A percentile compares a stretch with the other conserved stretches of the same genome.
phyloP scores from a whole-genome alignment of 2,113 vertebrate species.

The Ammospiza caudacuta region DNA sequence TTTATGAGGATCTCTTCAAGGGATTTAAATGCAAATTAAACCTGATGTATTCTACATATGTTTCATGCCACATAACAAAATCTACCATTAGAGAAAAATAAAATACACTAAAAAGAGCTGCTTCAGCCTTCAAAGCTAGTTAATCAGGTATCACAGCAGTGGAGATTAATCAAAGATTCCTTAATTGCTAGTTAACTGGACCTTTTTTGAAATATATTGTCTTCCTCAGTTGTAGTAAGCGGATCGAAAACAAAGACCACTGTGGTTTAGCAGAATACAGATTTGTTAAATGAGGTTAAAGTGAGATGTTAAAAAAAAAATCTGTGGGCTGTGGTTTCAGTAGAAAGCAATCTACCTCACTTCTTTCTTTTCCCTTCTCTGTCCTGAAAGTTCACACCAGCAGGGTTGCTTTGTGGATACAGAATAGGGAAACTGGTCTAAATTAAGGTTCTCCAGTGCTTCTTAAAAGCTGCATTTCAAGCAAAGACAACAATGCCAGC shows the following conservation, averaged over 20 bases:
- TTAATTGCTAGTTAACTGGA: constrained; percentile 34
- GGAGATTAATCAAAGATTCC: constrained; percentile 17
- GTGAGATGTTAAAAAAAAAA: background rate
- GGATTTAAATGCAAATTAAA: constrained; percentile 51
- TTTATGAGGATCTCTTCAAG: constrained; percentile 15
- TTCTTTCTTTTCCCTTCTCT: background rate
- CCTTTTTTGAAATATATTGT: background rate
- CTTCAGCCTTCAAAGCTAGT: background rate
- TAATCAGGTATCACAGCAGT: background rate
- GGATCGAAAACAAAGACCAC: background rate
- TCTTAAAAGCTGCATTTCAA: background rate
- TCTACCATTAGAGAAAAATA: constrained; percentile 3
- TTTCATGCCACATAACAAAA: background rate
- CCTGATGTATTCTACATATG: background rate
- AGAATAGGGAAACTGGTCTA: constrained; percentile 1
- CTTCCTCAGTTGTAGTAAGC: background rate
- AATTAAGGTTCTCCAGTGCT: background rate
- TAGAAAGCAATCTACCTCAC: background rate
- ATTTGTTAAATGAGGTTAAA: background rate
- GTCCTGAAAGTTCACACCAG: background rate
- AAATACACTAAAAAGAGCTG: background rate
- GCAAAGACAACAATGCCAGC: background rate
- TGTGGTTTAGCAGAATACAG: background rate
- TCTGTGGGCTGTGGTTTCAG: background rate
- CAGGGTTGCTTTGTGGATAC: background rate